Conservation (phyloP, 1,140 invertebrate species). For the Temnothorax nylanderi region DNA sequence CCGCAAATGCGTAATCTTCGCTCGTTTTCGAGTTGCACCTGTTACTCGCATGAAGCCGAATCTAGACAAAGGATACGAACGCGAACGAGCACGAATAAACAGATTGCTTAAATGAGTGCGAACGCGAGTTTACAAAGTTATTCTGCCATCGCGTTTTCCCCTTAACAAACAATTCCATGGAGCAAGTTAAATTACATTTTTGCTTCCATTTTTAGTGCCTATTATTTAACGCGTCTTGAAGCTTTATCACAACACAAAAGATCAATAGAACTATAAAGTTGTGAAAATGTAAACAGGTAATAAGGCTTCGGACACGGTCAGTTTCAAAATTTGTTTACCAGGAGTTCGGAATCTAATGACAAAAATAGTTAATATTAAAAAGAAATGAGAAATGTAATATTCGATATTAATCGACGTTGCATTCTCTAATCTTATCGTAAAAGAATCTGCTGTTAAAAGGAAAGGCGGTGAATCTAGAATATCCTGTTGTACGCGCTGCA, state of each 20-base stretch:
- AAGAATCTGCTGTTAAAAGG: background rate
- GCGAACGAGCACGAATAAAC: background rate
- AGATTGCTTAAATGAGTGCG: background rate
- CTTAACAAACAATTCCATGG: background rate
- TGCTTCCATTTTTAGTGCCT: background rate
- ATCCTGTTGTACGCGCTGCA: background rate
- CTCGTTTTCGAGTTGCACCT: conserved; percentile 21
- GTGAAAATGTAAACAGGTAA: background rate
- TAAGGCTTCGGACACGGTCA: background rate
- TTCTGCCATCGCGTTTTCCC: background rate
- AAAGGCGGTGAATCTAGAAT: conserved; percentile 21
- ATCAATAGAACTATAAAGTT: background rate
- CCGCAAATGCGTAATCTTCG: conserved; percentile 29
- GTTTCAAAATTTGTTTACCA: background rate
- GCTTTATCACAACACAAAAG: background rate
- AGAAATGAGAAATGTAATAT: background rate
- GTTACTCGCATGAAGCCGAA: background rate
- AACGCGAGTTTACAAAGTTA: background rate
- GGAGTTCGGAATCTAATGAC: background rate
- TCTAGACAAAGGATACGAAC: background rate
- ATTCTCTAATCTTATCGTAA: background rate
- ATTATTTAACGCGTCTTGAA: background rate
- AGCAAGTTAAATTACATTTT: background rate
- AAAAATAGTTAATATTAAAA: background rate
- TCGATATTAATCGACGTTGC: background rate